phyloP scores from a whole-genome alignment of 2,113 vertebrate species.

The Aleadryas rufinucha region DNA sequence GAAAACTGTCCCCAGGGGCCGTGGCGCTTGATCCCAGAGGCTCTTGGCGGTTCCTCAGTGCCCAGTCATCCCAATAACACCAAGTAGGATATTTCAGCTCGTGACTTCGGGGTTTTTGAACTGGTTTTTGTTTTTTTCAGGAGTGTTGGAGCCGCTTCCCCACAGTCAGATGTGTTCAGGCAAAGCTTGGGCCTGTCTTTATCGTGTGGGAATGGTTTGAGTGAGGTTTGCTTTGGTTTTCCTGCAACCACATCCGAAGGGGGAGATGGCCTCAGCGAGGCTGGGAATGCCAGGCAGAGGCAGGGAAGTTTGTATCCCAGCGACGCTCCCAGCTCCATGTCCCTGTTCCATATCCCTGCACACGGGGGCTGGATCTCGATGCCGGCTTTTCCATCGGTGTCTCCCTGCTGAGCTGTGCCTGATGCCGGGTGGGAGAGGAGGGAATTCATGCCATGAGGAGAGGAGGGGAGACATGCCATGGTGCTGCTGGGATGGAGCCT shows the following conservation, averaged over 20 bases:
- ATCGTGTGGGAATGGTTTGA: not conserved
- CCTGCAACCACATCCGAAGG: not conserved
- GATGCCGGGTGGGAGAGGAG: not conserved
- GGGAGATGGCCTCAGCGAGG: rapidly evolving
- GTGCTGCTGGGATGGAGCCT: not conserved
- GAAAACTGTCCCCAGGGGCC: not conserved
- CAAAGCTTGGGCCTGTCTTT: slow-evolving; percentile 19
- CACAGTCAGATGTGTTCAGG: not conserved
- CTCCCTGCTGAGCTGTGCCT: not conserved
- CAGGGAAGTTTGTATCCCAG: not conserved
- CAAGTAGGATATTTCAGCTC: not conserved
- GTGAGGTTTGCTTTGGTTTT: slow-evolving; percentile 40
- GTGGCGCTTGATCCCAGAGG: not conserved
- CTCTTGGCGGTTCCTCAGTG: not conserved
- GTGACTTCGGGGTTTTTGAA: not conserved
- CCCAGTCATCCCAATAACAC: not conserved
- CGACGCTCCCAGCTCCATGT: rapidly evolving
- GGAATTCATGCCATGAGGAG: not conserved
- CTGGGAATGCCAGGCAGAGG: not conserved
- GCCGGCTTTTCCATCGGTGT: rapidly evolving
- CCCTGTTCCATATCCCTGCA: rapidly evolving
- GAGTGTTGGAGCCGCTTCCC: not conserved
- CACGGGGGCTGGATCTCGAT: rapidly evolving
- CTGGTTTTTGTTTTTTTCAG: not conserved
- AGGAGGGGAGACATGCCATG: rapidly evolving